Base-by-base conservation (phyloP, 2,888 invertebrate genomes). In the Leptogaster cylindrica region DNA sequence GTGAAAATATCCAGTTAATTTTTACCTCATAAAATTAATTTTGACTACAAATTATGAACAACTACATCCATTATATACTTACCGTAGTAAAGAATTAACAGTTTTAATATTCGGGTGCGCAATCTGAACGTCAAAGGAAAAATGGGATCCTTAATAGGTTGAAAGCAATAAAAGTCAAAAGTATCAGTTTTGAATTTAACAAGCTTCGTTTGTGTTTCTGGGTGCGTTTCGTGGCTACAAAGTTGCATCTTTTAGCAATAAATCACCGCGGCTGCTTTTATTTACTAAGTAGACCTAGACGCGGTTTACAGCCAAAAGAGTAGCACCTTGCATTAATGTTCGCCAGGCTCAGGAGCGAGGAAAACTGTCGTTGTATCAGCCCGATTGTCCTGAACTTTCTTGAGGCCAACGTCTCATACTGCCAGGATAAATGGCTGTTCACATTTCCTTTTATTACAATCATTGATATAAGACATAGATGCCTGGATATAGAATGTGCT, bases 231-330 rank as follows among this genome's bases (percentile, higher is more conserved):
- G 10, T 27, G 16, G 14, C 36, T 33, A 64, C 63, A 64, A 33
- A 64, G 48, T 64, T 48, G 48, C 63, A 64, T 33, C 46, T 64
- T 64, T 20, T n/a, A n/a, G 12, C 23, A 6, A 64, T 64, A 64
- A 64, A 64, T 64, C 63, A 48, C 41, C 23, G 31, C 10, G 16
- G 31, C 23, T 36, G 31, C 33, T 31, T 52, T 52, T 31, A 52
- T 52, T 31, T 16, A 52, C 20, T 31, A 18, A 31, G 39, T 23
- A 33, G 23, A 23, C 2, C 55, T 39, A 55, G 25, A 20, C 20
- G 20, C n/a, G 31, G n/a, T 46, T 16, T 44, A 41, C 5, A 41
- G 44, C 18, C 7, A 44, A 63, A 6, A 63, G 63, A 20, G 46
- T 46, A 46, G 18, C 31, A 63, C 25, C 5, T 44, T 28, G 18